A percentile compares a stretch with the other conserved stretches of the same genome.
phyloP scores from a whole-genome alignment of 1,140 invertebrate species.

The Aphis gossypii region DNA sequence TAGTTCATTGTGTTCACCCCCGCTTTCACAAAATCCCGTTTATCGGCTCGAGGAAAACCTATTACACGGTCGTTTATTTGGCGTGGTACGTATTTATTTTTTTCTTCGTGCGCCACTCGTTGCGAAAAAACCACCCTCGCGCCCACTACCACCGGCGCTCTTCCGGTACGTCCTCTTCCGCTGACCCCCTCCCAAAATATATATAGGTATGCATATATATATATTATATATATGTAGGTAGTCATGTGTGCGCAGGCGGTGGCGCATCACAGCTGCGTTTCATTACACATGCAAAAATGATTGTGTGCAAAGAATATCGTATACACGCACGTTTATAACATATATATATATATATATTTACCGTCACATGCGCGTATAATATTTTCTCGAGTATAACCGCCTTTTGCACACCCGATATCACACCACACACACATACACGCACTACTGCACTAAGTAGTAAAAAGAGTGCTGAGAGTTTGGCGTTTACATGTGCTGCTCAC shows the following conservation, averaged over 20 bases:
- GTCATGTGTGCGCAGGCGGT: not conserved
- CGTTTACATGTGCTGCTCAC: constrained; percentile 1
- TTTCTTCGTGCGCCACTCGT: not conserved
- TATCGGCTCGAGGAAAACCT: constrained; percentile 52
- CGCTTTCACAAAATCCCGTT: constrained; percentile 52
- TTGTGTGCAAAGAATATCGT: constrained; percentile 32
- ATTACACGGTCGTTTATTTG: constrained; percentile 58
- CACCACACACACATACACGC: not conserved
- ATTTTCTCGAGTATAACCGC: constrained; percentile 14
- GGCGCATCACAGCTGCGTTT: constrained; percentile 28
- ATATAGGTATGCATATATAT: not conserved
- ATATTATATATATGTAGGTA: not conserved
- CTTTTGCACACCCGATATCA: constrained; percentile 53
- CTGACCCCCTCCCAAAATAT: not conserved
- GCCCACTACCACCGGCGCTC: not conserved
- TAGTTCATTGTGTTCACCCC: constrained; percentile 47
- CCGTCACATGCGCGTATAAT: not conserved
- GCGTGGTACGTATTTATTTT: constrained; percentile 19
- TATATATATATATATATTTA: not conserved
- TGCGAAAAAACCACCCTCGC: constrained; percentile 39
- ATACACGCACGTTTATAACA: not conserved
- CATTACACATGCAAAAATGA: constrained; percentile 55
- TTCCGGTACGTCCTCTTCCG: not conserved
- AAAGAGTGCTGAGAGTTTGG: not conserved
- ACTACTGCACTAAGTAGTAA: too few relatives aligned